phyloP scores from a whole-genome alignment of 1,140 invertebrate genomes.

The Sycobia sp. region DNA sequence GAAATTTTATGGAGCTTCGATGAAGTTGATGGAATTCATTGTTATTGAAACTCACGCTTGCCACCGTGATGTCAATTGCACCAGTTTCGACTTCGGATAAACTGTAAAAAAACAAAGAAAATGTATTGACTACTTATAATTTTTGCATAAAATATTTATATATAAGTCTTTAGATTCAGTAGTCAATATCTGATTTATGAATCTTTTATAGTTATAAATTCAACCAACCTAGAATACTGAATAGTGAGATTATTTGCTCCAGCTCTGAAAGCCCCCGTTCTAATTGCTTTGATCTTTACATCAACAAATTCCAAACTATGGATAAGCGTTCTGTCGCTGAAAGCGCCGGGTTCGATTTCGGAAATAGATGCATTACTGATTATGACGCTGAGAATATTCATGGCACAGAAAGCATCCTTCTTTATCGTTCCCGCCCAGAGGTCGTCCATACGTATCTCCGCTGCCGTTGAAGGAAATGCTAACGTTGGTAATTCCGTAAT shows the following conservation, averaged over 20 bases:
- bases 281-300: conserved; percentile 65
- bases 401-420: conserved; percentile 69
- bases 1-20: conserved; percentile 64
- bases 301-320: conserved; percentile 67
- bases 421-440: conserved; percentile 64
- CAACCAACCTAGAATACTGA: conserved; percentile 68
- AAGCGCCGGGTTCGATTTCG: conserved; percentile 67
- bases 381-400: conserved; percentile 66
- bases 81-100: conserved; percentile 66
- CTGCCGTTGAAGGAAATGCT: conserved; percentile 69
- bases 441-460: conserved; percentile 66
- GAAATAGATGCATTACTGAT: conserved; percentile 68
- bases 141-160: too few relatives aligned
- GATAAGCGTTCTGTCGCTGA: conserved; percentile 69
- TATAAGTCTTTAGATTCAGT: too few relatives aligned
- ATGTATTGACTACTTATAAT: background rate
- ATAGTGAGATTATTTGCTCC: conserved; percentile 70
- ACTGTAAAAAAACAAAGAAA: conserved; percentile 58
- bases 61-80: conserved; percentile 69
- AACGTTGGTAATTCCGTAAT: conserved; percentile 65
- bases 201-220: background rate
- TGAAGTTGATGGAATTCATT: conserved; percentile 67
- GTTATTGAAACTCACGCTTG: conserved; percentile 65
- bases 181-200: too few relatives aligned
- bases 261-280: conserved; percentile 67